Base-by-base conservation (phyloP, 2,888 invertebrate species). In the Drepana falcataria region DNA sequence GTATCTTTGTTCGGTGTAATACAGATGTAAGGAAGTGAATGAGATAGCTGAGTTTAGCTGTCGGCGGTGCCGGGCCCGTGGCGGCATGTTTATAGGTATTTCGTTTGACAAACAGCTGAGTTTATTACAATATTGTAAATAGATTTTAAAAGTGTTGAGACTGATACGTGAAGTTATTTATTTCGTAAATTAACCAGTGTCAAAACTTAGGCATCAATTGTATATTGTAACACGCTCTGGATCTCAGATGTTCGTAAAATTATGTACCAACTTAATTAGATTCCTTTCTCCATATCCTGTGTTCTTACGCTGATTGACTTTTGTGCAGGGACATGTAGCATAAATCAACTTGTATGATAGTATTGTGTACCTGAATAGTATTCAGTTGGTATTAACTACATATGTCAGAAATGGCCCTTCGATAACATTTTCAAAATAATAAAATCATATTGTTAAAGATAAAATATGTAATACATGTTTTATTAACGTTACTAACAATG, bases 101-200 rank as follows among this genome's bases (percentile, higher is more conserved):
- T 71, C 70, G 68, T 75, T 81, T 78, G 73, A 78, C 76, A 79
- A 21, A 78, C 74, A 74, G 77, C 79, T 79, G 77, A 84, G 81
- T 83, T 85, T 80, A 79, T 77, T 75, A 83, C 83, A 77, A 77
- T 80, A 80, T 76, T 89, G 89, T 90, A 89, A 74, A 89, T 90
- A 90, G 81, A 83, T 81, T 84, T 86, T 82, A 86, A 21, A 86
- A 85, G 86, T 84, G 72, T 85, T 87, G 85, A 89, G 90, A 91
- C 90, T 91, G 90, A 91, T 89, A 87, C 78, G 75, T 87, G 85
- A 89, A 82, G 85, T 87, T 87, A 88, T 88, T 88, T 89, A 87
- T 89, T 89, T 85, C 71, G 73, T 85, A 84, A 85, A 86, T 83
- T 84, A 83, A 85, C 83, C 87, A 83, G 87, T 87, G 86, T 87